Evolutionary conservation across 2,113 vertebrate species (phyloP).

Genomic region (Capreolus pygargus): DNA sequence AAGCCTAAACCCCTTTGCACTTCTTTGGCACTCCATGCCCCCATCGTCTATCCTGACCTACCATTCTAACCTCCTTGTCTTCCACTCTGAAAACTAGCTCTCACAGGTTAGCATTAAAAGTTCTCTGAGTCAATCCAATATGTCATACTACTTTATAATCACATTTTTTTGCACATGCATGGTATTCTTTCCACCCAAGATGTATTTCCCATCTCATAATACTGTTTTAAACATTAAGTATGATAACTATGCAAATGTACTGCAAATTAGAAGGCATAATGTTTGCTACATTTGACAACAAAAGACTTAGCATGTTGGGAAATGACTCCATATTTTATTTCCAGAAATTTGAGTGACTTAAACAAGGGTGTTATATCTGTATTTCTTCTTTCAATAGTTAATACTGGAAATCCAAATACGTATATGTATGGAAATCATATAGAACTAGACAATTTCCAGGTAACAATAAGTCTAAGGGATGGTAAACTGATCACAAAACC

Average conservation of each 20-base stretch:
- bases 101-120: background rate
- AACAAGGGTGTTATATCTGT: background rate
- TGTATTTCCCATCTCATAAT: background rate
- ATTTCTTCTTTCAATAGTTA: slow-evolving; percentile 16
- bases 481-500: background rate
- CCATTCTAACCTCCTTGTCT: background rate
- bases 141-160: background rate
- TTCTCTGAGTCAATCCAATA: background rate
- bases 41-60: background rate
- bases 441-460: slow-evolving; percentile 3
- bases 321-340: background rate
- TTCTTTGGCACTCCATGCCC: background rate
- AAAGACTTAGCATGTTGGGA: background rate
- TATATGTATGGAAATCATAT: background rate
- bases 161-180: background rate
- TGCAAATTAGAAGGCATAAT: background rate
- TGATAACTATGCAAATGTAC: background rate
- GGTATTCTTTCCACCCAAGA: background rate
- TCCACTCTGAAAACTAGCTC: background rate
- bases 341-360: background rate
- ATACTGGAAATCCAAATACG: background rate
- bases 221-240: background rate
- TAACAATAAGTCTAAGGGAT: background rate
- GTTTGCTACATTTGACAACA: slow-evolving; percentile 1
- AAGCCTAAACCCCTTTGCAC: background rate